Base-by-base conservation (phyloP, 2,797 vertebrate species). In the Brachyalestes nurse region DNA sequence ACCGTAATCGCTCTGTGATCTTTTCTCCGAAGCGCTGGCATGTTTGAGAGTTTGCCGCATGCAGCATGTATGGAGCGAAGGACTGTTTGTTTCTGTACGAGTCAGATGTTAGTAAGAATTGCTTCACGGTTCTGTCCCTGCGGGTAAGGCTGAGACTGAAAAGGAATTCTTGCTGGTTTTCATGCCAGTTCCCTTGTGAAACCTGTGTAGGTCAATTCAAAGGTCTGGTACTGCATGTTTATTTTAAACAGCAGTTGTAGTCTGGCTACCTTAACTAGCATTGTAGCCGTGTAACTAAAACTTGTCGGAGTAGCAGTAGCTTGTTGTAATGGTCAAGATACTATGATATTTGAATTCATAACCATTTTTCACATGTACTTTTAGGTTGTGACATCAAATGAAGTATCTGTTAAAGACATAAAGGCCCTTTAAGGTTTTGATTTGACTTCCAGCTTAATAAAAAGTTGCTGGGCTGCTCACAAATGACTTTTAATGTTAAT, bases 1-100 rank as follows among this genome's bases (percentile, higher is more conserved):
- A 51, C 45, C 34, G 45, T 76, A 76, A 81, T 70, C 67, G 51
- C 17, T 42, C 19, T 51, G 53, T 71, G 66, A 76, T 55, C 70
- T 77, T 47, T 72, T 64, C 60, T 72, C 67, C 40, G 28, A 25
- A 77, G 80, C 7, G 19, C 34, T 25, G 64, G 25, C 12, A 62
- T 73, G 21, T 53, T 51, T 28, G 67, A 40, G 71, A 57, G 78
- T n/a, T n/a, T 51, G 9, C 14, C 14, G 9, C 47, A 70, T 76
- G 65, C 55, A 25, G 78, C 47, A 17, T 70, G 55, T 53, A 25
- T 21, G 21, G 28, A 58, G 5, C 51, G 28, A 38, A 8, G 0
- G 61, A 42, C 28, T 8, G 53, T 66, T 76, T 67, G 53, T 71
- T 53, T 53, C 55, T 17, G 65, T 69, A 21, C 34, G 51, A 16